phyloP scores from a whole-genome alignment of 2,888 invertebrate genomes.

The Synergus japonicus region DNA sequence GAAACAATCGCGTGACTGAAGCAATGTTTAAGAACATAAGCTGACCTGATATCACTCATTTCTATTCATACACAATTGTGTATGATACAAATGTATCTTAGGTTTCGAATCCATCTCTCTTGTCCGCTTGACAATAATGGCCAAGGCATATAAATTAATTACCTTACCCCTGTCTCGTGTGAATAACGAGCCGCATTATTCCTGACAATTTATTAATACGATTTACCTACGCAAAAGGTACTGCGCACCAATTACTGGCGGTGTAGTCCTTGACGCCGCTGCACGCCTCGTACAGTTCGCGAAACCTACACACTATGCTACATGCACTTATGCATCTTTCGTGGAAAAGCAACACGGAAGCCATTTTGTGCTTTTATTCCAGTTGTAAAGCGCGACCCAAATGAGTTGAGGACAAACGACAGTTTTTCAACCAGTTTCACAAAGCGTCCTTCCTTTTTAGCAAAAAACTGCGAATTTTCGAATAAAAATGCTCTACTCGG shows the following conservation, averaged over 20 bases:
- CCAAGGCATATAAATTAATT: conserved; percentile 65
- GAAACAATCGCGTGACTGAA: conserved; percentile 28
- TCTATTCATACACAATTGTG: background rate
- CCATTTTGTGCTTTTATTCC: conserved; percentile 17
- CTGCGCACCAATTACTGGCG: conserved; percentile 65
- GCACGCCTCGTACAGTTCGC: background rate
- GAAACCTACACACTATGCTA: background rate
- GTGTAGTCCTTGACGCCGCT: conserved; percentile 17
- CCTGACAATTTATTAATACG: conserved; percentile 68
- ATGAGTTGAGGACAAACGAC: conserved; percentile 27
- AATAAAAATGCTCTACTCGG: background rate
- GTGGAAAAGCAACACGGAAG: background rate
- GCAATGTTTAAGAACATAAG: conserved; percentile 3
- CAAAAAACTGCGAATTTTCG: background rate
- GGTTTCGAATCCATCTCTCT: conserved; percentile 57
- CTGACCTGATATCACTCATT: background rate
- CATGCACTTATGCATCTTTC: background rate
- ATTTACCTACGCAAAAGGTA: conserved; percentile 68
- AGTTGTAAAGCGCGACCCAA: conserved; percentile 16
- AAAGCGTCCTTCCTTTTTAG: conserved; percentile 5
- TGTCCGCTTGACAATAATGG: conserved; percentile 59
- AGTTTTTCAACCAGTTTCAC: conserved; percentile 30
- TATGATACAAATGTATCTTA: conserved; percentile 3
- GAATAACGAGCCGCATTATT: conserved; percentile 56
- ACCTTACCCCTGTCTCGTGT: conserved; percentile 49